phyloP scores from a whole-genome alignment of 2,113 vertebrate genomes.

The Thinocorus orbignyianus region DNA sequence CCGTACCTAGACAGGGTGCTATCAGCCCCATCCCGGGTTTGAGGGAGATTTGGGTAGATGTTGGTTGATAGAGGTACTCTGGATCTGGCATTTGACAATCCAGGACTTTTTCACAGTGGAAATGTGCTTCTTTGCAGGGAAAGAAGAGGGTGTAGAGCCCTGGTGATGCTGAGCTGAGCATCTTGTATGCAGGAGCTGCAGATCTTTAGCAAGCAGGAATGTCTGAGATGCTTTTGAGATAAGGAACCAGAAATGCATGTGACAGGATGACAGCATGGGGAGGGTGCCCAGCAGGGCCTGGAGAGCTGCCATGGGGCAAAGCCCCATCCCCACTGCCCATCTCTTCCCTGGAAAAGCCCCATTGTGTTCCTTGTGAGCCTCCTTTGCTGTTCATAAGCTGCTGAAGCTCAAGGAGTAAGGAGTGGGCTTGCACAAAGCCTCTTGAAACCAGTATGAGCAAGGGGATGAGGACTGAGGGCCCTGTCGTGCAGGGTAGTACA shows the following conservation, averaged over 20 bases:
- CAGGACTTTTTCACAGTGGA: fast-evolving
- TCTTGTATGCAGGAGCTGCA: neutral
- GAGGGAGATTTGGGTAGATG: neutral
- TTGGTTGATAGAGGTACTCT: fast-evolving
- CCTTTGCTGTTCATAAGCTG: neutral
- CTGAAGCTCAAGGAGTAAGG: neutral
- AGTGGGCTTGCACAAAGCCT: neutral
- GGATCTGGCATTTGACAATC: fast-evolving
- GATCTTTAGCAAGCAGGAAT: neutral
- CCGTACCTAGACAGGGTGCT: neutral
- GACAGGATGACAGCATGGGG: fast-evolving
- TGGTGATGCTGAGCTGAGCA: fast-evolving
- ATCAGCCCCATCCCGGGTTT: neutral
- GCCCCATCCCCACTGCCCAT: neutral
- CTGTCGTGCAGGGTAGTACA: fast-evolving
- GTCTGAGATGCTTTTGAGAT: neutral
- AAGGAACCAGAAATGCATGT: neutral
- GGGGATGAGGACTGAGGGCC: neutral
- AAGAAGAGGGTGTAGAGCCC: neutral
- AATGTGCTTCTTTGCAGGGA: neutral
- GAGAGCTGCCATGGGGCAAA: neutral
- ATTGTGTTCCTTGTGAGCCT: fast-evolving
- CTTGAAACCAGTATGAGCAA: fast-evolving
- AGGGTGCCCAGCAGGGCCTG: fast-evolving
- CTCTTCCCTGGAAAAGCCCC: neutral